Evolutionary conservation across 2,797 vertebrate genomes (phyloP), one percentile per base, ranked within the genome.

Genomic region (Dicrostonyx torquatus): DNA sequence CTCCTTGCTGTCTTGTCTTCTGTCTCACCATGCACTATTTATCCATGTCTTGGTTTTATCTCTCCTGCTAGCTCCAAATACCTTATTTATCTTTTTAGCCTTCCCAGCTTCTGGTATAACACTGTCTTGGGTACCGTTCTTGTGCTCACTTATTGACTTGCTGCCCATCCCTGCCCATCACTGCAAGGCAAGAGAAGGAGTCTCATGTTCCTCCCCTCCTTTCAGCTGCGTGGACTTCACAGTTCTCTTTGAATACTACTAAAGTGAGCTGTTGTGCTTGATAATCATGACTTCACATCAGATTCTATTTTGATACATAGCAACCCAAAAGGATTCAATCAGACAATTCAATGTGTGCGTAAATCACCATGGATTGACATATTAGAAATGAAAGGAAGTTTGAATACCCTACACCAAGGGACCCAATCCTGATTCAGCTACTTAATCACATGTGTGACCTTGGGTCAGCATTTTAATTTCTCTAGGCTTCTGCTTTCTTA

Each of bases 321-420:
- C 77, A 87, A 79, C 43, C 75, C 22, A 15, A 26, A 89, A 80
- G 58, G 20, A 95, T 77, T 84, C 50, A 13, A 75, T 82, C 29
- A n/a, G 83, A 83, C 48, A 80, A 7, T 66, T 48, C 70, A 91
- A 89, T 79, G 24, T 37, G 34, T 87, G 6, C 37, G 79, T 45
- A 75, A 78, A 31, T 10, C 58, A 87, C 45, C 37, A 80, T 9
- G 50, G 14, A 92, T 22, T 68, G 60, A 40, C 29, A 18, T 77
- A 48, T 73, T 84, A 90, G 73, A 76, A 73, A 14, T 62, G 53
- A 90, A n/a, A 92, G 24, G 85, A 92, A 82, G 48, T 92, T 72
- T 93, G 45, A 95, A 77, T 55, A 89, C 55, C 45, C 58, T 43
- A 82, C 43, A 86, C 22, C 15, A 82, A 18, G 15, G 9, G 11